A percentile compares a stretch with the other conserved stretches of the same genome.
Conservation (phyloP, 2,888 invertebrate genomes). For the Criorhina ranunculi region DNA sequence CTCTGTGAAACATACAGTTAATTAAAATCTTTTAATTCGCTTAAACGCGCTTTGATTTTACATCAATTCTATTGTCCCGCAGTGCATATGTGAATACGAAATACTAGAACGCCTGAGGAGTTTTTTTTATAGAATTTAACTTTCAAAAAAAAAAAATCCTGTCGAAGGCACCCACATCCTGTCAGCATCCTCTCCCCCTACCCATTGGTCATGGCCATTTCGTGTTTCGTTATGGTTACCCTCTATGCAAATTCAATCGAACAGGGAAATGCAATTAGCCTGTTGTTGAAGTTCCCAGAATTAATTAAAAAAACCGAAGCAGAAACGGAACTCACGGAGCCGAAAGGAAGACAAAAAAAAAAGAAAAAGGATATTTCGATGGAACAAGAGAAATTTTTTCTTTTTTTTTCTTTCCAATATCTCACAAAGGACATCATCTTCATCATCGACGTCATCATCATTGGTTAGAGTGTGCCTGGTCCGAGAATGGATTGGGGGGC, state of each 20-base stretch:
- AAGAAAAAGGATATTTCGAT: conserved; percentile 55
- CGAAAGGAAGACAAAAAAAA: conserved; percentile 41
- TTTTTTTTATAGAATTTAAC: conserved; percentile 30
- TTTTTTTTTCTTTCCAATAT: conserved; percentile 44
- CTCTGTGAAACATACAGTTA: conserved; percentile 45
- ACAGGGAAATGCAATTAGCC: conserved; percentile 78
- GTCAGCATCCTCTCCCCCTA: conserved; percentile 21
- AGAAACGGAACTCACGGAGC: conserved; percentile 61
- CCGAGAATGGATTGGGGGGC: conserved; percentile 2
- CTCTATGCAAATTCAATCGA: conserved; percentile 77
- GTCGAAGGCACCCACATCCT: conserved; percentile 36
- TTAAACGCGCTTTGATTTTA: conserved; percentile 67
- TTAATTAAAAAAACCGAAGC: conserved; percentile 75
- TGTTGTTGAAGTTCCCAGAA: conserved; percentile 77
- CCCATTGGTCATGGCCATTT: conserved; percentile 51
- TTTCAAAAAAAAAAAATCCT: conserved; percentile 15
- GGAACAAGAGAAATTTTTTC: conserved; percentile 33
- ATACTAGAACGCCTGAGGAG: conserved; percentile 5
- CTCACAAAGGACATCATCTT: conserved; percentile 74
- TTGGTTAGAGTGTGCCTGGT: conserved; percentile 28
- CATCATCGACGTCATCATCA: conserved; percentile 65
- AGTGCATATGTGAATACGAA: conserved; percentile 36
- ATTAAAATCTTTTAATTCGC: conserved; percentile 75
- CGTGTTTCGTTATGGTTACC: conserved; percentile 70
- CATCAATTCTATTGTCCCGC: conserved; percentile 50